These are phyloP conservation scores for Hipparchia sbordonii DNA, from an alignment of 2,888 invertebrate genomes.

Conservation along the genomic window DNA sequence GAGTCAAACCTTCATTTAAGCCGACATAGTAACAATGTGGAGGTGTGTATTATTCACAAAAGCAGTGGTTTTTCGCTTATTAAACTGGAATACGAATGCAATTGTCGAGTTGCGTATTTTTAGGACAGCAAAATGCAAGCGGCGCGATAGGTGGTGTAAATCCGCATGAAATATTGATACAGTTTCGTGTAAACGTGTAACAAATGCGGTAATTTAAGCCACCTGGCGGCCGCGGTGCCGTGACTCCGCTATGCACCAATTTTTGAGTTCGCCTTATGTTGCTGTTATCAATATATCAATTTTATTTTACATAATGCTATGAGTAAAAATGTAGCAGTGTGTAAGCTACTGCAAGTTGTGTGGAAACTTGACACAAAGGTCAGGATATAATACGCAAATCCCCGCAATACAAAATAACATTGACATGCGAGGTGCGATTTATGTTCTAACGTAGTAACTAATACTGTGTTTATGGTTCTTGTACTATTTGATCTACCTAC, in stretches of 20 bases:
- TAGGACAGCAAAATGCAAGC: slow-evolving; percentile 58
- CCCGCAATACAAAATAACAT: too few species aligned
- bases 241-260: slow-evolving; percentile 67
- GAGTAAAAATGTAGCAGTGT: too few species aligned
- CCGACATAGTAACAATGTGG: background rate
- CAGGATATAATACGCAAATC: too few species aligned
- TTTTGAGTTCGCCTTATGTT: slow-evolving; percentile 68
- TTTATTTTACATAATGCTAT: slow-evolving; percentile 18
- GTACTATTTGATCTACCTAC: too few species aligned
- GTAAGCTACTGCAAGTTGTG: too few species aligned
- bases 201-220: slow-evolving; percentile 82
- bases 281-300: slow-evolving; percentile 49
- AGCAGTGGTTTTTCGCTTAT: slow-evolving; percentile 9
- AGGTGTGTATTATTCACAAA: background rate
- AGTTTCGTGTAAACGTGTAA: slow-evolving; percentile 83
- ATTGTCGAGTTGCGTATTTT: slow-evolving; percentile 32
- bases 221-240: slow-evolving; percentile 70
- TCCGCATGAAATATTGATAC: slow-evolving; percentile 83
- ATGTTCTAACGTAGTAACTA: too few species aligned
- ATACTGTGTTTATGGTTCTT: too few species aligned
- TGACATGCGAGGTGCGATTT: background rate
- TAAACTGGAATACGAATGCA: slow-evolving; percentile 19
- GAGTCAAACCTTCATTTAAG: background rate
- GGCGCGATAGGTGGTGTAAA: slow-evolving; percentile 77
- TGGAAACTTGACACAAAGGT: too few species aligned